Evolutionary conservation across 2,888 invertebrate genomes (phyloP), one percentile per base, ranked within the genome.

Genomic region (Rhamnusium bicolor): DNA sequence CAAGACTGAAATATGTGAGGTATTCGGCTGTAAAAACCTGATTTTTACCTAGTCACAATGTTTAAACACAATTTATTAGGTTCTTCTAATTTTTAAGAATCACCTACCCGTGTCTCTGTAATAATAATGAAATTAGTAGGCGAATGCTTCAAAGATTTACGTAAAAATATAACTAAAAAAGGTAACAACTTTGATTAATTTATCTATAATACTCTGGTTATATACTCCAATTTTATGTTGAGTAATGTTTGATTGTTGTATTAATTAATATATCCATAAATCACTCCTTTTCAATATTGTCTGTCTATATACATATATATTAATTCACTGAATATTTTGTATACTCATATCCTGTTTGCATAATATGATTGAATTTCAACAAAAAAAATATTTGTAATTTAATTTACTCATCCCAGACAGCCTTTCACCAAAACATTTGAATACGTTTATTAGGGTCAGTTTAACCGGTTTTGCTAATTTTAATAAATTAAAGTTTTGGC

Each of bases 1-100:
- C 72, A 53, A 60, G 73, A 58, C 71, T 61, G 62, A 80, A 76
- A 76, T 77, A 80, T 80, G 76, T 77, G 74, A 75, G 77, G 76
- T 76, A 80, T 81, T 78, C 60, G 60, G 40, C 40, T 60, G 54
- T 32, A 63, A 51, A 70, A 69, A 65, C 65, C 65, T 40, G 53
- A 29, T 53, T 65, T 63, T 65, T 65, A 65, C 51, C 65, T 16
- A 53, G 65, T 51, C 29, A 51, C 16, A 8, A 19, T 16, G 29
- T 49, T 27, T 19, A 19, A 51, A 47, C 53, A 14, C 49, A 51
- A 65, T 65, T 63, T 65, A 65, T 53, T 53, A 53, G 29, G 21
- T 49, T 63, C 58, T 27, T 49, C 4, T 49, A 1, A 27, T 49
- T 49, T 47, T 49, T 21, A n/a, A 27, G 62, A 32, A 29, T 62